Base-by-base conservation (phyloP, 2,113 vertebrate species). In the Cavia porcellus region DNA sequence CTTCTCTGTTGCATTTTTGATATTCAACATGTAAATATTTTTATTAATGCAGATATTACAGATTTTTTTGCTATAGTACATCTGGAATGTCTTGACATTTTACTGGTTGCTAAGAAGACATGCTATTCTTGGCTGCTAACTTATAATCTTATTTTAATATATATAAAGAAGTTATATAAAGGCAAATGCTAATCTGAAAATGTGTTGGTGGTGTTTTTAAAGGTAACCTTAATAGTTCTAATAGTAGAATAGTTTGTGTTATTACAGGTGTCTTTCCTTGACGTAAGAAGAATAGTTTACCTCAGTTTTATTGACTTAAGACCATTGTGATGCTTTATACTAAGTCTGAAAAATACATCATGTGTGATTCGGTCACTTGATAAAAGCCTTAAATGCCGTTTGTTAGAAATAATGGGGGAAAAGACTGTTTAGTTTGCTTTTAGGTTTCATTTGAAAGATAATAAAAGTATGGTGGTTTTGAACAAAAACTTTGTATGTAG, bases 11-110 rank as follows among this genome's bases (percentile, higher is more conserved):
- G 28, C 79, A 70, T 77, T 85, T 96, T 94, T 68, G n/a, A 72
- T 96, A 75, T 96, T 98, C 55, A 75, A 95, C 86, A 61, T 97
- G 75, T 74, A 96, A 45, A 83, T 90, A 96, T 86, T 98, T 74
- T 97, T 94, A 97, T 89, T 88, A 79, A 19, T 50, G 45, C 28
- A 93, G 50, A 50, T 64, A 30, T 45, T 80, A 14, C 66, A 80
- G 45, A 82, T 55, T 14, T 75, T 68, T 81, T 66, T 89, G 28
- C 61, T 77, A 68, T n/a, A 72, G 10, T 70, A 30, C 24, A 87
- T 95, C 85, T 86, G 3, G 47, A 64, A 32, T 62, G 24, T 61
- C 82, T 86, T 74, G 28, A 38, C 66, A 55, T 77, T 84, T 90
- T 50, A 70, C 72, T 79, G 77, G 89, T 59, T 68, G 15, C 72